These are phyloP conservation scores for Ceryle rudis DNA, from an alignment of 2,797 vertebrate genomes.

Conservation along the genomic window DNA sequence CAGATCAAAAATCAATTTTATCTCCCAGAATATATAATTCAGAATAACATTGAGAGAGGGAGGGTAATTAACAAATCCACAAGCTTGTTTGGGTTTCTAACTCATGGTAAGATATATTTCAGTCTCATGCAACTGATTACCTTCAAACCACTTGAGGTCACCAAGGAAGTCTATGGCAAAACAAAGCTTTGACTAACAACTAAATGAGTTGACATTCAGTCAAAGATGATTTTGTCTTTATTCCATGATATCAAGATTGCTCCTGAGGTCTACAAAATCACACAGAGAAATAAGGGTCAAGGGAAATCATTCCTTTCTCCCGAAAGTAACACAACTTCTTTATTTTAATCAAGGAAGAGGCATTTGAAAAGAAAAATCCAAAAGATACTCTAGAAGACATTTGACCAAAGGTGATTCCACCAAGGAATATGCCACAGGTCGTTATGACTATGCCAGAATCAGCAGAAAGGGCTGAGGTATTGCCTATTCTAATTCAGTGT, in stretches of 20 bases:
- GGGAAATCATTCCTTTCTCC: neutral
- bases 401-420: neutral
- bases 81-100: too few species aligned
- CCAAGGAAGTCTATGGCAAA: too few species aligned
- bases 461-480: too few species aligned
- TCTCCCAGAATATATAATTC: neutral
- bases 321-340: neutral
- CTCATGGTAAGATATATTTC: too few species aligned
- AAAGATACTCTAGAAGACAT: neutral
- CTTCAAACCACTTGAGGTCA: too few species aligned
- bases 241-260: neutral
- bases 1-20: neutral
- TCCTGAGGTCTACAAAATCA: neutral
- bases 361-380: neutral
- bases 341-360: neutral
- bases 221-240: too few species aligned
- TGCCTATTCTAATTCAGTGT: too few species aligned
- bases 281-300: neutral
- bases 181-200: too few species aligned
- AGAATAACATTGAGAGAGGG: too few species aligned
- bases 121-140: too few species aligned
- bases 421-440: neutral
- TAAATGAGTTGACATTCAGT: too few species aligned
- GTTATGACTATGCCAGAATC: neutral
- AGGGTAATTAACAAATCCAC: too few species aligned